Evolutionary conservation across 2,113 vertebrate species (phyloP).

Genomic region (Paedocypris sp.): DNA sequence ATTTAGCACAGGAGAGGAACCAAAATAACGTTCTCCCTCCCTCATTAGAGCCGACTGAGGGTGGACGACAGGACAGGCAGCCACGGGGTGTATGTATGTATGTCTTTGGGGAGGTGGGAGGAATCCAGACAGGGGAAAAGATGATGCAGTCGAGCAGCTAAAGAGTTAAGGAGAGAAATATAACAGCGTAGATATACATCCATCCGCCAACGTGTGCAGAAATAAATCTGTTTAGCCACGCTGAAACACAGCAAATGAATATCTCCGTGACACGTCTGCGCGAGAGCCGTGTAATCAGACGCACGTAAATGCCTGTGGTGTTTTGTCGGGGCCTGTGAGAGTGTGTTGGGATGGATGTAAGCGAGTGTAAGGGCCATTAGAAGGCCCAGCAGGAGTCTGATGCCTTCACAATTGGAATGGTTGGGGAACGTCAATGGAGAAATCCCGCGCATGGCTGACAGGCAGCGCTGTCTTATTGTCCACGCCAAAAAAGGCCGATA

Average conservation of each 20-base stretch:
- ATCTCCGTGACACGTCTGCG: too few relatives aligned
- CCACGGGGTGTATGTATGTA: constrained; percentile 66
- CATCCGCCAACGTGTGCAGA: constrained; percentile 43
- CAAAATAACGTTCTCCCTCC: constrained; percentile 49
- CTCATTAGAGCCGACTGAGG: constrained; percentile 83
- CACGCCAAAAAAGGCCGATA: constrained; percentile 27
- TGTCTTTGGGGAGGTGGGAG: background rate
- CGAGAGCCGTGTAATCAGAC: too few relatives aligned
- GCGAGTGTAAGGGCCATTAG: constrained; percentile 10
- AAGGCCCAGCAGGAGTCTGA: constrained; percentile 32
- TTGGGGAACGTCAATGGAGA: constrained; percentile 32
- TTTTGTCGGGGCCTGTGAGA: background rate
- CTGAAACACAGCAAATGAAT: background rate
- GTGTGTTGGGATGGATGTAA: constrained; percentile 18
- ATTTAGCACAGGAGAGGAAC: constrained; percentile 64
- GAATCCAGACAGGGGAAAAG: constrained; percentile 22
- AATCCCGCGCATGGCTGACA: constrained; percentile 27
- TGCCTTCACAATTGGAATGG: constrained; percentile 36
- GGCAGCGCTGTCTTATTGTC: constrained; percentile 29
- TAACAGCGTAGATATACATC: constrained; percentile 31
- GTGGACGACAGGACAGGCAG: constrained; percentile 57
- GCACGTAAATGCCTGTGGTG: background rate
- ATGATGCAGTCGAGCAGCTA: constrained; percentile 31
- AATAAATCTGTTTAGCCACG: background rate
- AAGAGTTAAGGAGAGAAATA: constrained; percentile 8